Evolutionary conservation across 2,797 vertebrate genomes (phyloP).

Genomic region (Borostomias antarcticus): DNA sequence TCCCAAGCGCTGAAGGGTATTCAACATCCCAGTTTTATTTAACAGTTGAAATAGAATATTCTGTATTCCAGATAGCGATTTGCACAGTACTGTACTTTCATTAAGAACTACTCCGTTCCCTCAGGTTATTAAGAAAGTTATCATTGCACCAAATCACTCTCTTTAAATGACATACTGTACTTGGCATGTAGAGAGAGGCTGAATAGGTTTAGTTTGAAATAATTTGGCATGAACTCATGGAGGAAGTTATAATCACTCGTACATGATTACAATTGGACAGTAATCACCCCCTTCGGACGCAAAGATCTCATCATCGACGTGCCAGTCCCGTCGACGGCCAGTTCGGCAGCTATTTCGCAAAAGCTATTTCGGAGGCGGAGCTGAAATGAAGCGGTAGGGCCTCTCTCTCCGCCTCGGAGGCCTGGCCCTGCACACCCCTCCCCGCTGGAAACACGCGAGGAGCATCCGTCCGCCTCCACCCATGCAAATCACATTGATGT

Average conservation of each 20-base stretch:
- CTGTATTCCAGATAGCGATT: neutral
- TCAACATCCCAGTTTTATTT: slow-evolving; percentile 27
- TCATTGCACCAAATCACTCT: too few species aligned
- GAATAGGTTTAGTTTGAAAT: too few species aligned
- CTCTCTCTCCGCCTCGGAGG: slow-evolving; percentile 36
- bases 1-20: slow-evolving; percentile 41
- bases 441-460: slow-evolving; percentile 56
- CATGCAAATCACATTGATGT: slow-evolving; percentile 68
- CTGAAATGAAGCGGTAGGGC: slow-evolving; percentile 53
- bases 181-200: too few species aligned
- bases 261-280: slow-evolving; percentile 16
- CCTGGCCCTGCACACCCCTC: slow-evolving; percentile 42
- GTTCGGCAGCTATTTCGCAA: too few species aligned
- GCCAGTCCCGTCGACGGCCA: slow-evolving; percentile 60
- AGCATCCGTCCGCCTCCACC: slow-evolving; percentile 41
- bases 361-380: slow-evolving; percentile 51
- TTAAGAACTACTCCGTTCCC: too few species aligned
- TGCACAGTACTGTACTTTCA: neutral
- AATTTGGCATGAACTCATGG: too few species aligned
- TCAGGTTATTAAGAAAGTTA: too few species aligned
- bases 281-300: slow-evolving; percentile 18
- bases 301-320: slow-evolving; percentile 57
- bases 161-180: slow-evolving; percentile 34
- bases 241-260: too few species aligned
- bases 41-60: neutral